Conservation (phyloP, 2,797 vertebrate genomes). For the Pseudochromis fuscus region DNA sequence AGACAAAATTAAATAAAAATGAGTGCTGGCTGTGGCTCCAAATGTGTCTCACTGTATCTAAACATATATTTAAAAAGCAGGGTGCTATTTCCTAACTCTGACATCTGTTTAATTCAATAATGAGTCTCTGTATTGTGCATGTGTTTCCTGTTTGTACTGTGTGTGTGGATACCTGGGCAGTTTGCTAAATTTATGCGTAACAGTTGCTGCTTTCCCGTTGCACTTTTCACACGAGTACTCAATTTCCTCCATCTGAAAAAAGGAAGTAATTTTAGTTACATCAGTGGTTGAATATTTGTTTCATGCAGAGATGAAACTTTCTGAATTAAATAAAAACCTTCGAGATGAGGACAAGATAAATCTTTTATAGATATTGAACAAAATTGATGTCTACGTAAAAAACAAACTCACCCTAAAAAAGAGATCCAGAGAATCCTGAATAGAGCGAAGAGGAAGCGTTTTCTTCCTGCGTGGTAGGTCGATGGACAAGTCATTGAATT, state of each 20-base stretch:
- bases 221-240: constrained; percentile 99
- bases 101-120: background rate
- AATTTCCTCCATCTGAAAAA: constrained; percentile 94
- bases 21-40: background rate
- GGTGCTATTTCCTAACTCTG: background rate
- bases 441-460: constrained; percentile 91
- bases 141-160: background rate
- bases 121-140: background rate
- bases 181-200: constrained; percentile 97
- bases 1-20: no score
- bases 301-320: background rate
- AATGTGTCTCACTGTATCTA: background rate
- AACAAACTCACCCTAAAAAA: constrained; percentile 91
- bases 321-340: background rate
- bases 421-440: constrained; percentile 98
- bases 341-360: background rate
- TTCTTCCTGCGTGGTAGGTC: constrained; percentile 96
- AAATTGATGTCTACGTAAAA: background rate
- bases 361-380: background rate
- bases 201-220: constrained; percentile 92
- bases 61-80: background rate
- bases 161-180: constrained; percentile 89
- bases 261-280: background rate
- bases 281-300: background rate
- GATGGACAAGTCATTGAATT: constrained; percentile 98